Conservation (phyloP, 2,888 invertebrate species). For the Nycteola revayana region DNA sequence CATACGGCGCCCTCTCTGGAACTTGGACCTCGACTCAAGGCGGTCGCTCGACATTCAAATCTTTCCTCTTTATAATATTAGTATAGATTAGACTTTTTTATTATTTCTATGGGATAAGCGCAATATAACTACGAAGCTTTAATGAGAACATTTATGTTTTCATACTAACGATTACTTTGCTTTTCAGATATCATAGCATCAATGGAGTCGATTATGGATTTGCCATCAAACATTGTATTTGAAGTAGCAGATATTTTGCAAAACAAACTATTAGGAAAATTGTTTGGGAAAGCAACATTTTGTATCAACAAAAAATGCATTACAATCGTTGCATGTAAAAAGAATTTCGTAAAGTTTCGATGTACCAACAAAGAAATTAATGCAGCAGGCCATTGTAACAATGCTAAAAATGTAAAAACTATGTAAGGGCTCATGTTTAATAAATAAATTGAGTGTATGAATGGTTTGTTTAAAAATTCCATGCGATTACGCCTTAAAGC, state of each 20-base stretch:
- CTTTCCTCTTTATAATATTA: too few species aligned
- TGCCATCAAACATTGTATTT: slow-evolving; percentile 65
- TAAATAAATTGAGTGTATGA: slow-evolving; percentile 42
- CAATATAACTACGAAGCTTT: too few species aligned
- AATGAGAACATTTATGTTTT: too few species aligned
- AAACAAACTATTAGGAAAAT: slow-evolving; percentile 63
- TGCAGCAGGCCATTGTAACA: slow-evolving; percentile 57
- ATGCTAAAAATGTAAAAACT: slow-evolving; percentile 49
- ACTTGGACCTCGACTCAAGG: too few species aligned
- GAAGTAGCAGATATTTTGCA: slow-evolving; percentile 70
- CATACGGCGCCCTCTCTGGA: too few species aligned
- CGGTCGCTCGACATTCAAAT: too few species aligned
- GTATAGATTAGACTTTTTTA: too few species aligned
- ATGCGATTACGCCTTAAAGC: slow-evolving; percentile 16
- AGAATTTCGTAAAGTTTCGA: slow-evolving; percentile 57
- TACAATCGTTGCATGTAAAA: slow-evolving; percentile 58
- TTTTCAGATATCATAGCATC: slow-evolving; percentile 65
- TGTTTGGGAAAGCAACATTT: slow-evolving; percentile 68
- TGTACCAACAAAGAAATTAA: slow-evolving; percentile 59
- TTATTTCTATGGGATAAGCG: too few species aligned
- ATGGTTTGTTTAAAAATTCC: slow-evolving; percentile 35
- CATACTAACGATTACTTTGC: slow-evolving; percentile 1
- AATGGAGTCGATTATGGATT: slow-evolving; percentile 68
- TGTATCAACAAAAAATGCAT: slow-evolving; percentile 67
- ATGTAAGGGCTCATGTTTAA: slow-evolving; percentile 48